These are phyloP conservation scores for Oplegnathus fasciatus DNA, from an alignment of 2,113 vertebrate genomes.

Conservation along the genomic window DNA sequence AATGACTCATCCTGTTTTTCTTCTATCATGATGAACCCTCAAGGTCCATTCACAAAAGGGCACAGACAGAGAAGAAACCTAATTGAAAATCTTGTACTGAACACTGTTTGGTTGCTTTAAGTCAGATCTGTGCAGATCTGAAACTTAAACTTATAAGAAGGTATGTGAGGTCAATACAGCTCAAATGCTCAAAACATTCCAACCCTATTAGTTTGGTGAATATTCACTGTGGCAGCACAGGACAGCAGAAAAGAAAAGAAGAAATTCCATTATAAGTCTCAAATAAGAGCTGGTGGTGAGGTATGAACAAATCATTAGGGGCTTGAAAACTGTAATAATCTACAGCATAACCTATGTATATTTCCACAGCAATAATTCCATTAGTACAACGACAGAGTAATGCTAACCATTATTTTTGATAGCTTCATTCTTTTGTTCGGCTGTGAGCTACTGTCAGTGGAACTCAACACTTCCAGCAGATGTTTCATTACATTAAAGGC, in stretches of 20 bases:
- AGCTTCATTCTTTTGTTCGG: background rate
- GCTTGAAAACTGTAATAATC: too few species aligned
- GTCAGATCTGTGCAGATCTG: background rate
- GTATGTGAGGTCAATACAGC: background rate
- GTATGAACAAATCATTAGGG: background rate
- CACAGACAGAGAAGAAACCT: background rate
- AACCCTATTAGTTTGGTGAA: background rate
- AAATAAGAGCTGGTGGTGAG: background rate
- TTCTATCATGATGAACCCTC: background rate
- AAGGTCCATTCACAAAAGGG: slow-evolving; percentile 29
- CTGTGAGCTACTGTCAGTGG: background rate
- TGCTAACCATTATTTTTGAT: background rate
- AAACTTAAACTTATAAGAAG: background rate
- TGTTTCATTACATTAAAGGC: background rate
- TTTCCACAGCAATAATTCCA: background rate
- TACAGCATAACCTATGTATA: background rate
- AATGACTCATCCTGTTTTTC: slow-evolving; percentile 41
- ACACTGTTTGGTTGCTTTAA: background rate
- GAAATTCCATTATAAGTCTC: background rate
- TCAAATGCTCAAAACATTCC: background rate
- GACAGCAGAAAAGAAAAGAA: background rate
- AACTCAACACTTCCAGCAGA: background rate
- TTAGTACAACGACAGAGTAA: background rate
- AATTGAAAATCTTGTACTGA: slow-evolving; percentile 4
- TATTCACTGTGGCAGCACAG: background rate